Conservation (phyloP, 2,113 vertebrate genomes). For the Nesospiza acunhae region DNA sequence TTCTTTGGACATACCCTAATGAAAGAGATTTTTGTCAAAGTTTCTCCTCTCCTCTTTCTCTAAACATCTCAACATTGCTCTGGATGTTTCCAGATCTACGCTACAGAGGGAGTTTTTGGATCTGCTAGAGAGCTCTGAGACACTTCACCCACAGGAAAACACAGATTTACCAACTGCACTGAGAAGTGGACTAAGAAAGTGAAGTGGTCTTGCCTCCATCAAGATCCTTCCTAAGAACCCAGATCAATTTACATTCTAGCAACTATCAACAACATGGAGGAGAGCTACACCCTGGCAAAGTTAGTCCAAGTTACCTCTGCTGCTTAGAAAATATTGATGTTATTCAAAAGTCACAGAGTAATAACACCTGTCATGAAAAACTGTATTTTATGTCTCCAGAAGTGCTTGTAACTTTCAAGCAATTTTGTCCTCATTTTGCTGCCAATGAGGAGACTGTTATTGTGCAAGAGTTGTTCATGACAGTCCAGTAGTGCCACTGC, state of each 20-base stretch:
- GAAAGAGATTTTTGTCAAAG: not conserved
- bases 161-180: not conserved
- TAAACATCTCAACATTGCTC: not conserved
- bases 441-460: not conserved
- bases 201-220: not conserved
- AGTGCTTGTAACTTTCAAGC: not conserved
- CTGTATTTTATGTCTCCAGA: not conserved
- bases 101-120: not conserved
- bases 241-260: not conserved
- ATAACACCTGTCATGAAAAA: not conserved
- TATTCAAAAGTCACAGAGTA: not conserved
- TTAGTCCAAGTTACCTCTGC: not conserved
- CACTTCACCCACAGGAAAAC: not conserved
- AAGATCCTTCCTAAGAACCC: fast-evolving
- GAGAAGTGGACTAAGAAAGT: not conserved
- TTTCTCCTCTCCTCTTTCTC: not conserved
- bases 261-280: not conserved
- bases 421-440: not conserved
- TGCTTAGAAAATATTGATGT: not conserved
- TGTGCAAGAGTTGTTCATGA: not conserved
- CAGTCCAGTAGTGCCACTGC: not conserved
- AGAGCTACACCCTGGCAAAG: not conserved
- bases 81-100: not conserved
- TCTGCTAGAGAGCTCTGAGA: not conserved
- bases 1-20: not conserved